phyloP scores from a whole-genome alignment of 1,140 invertebrate genomes.

The Camponotus vicinus region DNA sequence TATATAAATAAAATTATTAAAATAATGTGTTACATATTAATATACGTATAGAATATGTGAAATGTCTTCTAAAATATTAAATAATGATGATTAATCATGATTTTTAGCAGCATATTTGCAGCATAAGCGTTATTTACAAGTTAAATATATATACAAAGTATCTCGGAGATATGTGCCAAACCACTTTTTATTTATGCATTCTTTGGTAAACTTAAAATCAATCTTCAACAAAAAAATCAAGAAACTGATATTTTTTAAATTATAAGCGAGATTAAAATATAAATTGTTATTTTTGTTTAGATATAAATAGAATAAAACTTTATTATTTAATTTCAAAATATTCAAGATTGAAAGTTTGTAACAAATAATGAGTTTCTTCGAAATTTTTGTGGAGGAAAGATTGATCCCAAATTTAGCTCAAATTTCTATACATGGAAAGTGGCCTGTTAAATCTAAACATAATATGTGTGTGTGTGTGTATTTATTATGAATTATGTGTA shows the following conservation, averaged over 20 bases:
- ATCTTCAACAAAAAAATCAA: background rate
- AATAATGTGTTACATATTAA: slow-evolving; percentile 26
- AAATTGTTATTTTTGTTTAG: background rate
- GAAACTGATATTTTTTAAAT: background rate
- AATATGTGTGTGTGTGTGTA: background rate
- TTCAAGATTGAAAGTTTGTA: background rate
- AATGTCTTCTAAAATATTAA: slow-evolving; percentile 25
- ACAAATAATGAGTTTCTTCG: background rate
- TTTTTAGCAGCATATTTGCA: slow-evolving; percentile 34
- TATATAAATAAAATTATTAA: background rate
- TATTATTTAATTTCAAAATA: background rate
- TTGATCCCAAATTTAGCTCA: background rate
- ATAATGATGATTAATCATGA: slow-evolving; percentile 5
- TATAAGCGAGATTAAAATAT: background rate
- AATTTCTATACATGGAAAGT: background rate
- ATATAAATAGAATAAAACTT: background rate
- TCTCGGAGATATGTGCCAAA: background rate
- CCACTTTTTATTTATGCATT: background rate
- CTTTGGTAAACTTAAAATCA: background rate
- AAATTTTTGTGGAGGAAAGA: background rate
- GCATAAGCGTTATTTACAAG: slow-evolving; percentile 35
- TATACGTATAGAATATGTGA: background rate
- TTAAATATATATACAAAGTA: slow-evolving; percentile 3
- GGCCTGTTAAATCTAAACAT: background rate
- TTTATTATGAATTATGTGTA: slow-evolving; percentile 20